Evolutionary conservation across 2,113 vertebrate genomes (phyloP), one percentile per base, ranked within the genome.

Genomic region (Lota lota): DNA sequence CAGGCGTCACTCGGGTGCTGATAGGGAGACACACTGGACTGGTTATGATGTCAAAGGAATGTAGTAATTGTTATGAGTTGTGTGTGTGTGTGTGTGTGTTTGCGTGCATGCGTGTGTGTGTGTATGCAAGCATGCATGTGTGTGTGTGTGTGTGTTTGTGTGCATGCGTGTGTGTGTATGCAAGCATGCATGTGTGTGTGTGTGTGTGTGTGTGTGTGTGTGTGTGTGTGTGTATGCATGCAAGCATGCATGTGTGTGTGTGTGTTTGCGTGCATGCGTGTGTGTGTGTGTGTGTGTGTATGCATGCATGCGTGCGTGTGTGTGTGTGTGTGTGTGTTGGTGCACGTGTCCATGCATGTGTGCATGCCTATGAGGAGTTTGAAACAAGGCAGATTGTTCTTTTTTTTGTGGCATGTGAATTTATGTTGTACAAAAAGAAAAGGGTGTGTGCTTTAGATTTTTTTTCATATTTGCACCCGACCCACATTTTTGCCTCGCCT

Each of bases 401-500:
- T 33, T 33, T 33, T 7, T 3, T 33, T 33, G 40, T 3, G 28
- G 12, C 40, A 11, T 47, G 40, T 47, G 40, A 47, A 47, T 47
- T 47, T 7, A 47, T 47, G 40, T 47, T 47, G 40, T 47, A 10
- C 12, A 47, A 47, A 47, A 47, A 47, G 10, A 47, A 47, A 63
- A 63, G 22, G 22, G 11, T 21, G 16, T 60, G 33, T 67, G 64
- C 50, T 67, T 63, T 65, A 1, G 75, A 66, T 40, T 11, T 63
- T 74, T 79, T 82, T 69, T n/a, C n/a, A 60, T 77, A 68, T 83
- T 81, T 74, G 79, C 87, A 84, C 85, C 80, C 64, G 33, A 14
- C 80, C 67, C 74, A 22, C 83, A 81, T 88, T 86, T 83, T 85
- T 88, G 61, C 10, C n/a, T 87, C 4, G 20, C 90, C 89, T 89